These are phyloP conservation scores for Sciaenops ocellatus DNA, from an alignment of 2,797 vertebrate species.

Conservation along the genomic window DNA sequence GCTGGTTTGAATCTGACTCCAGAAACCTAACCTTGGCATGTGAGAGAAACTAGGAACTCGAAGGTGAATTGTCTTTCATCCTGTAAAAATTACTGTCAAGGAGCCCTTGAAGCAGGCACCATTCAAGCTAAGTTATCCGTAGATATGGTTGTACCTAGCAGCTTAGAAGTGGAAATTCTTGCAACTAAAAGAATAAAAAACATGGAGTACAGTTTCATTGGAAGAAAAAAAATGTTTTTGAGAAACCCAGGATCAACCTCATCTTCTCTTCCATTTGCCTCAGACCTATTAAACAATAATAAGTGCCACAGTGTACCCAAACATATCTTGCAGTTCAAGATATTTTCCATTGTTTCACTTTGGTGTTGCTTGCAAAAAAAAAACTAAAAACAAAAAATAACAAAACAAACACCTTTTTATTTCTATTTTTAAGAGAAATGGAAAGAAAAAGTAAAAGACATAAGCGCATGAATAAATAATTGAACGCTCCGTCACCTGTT, in stretches of 20 bases:
- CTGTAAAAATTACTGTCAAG: too few relatives aligned
- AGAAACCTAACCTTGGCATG: background rate
- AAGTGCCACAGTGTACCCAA: constrained; percentile 5
- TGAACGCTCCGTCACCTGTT: constrained; percentile 39
- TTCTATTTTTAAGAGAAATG: constrained; percentile 14
- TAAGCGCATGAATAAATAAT: constrained; percentile 68
- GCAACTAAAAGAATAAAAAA: background rate
- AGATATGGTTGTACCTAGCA: background rate
- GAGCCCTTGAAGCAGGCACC: background rate
- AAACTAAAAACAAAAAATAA: background rate
- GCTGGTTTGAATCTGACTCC: too few relatives aligned
- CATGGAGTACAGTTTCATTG: background rate
- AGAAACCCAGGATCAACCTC: background rate
- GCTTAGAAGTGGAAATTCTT: background rate
- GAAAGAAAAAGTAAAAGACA: constrained; percentile 47
- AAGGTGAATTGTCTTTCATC: too few relatives aligned
- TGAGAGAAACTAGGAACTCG: background rate
- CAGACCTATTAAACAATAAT: constrained; percentile 31
- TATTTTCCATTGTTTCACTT: constrained; percentile 5
- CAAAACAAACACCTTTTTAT: constrained; percentile 8
- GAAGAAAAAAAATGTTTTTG: background rate
- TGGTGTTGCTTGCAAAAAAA: background rate
- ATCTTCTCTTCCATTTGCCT: constrained; percentile 25
- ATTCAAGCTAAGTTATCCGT: background rate
- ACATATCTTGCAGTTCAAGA: constrained; percentile 5